Conservation (phyloP, 2,113 vertebrate species). For the Isurus oxyrinchus region DNA sequence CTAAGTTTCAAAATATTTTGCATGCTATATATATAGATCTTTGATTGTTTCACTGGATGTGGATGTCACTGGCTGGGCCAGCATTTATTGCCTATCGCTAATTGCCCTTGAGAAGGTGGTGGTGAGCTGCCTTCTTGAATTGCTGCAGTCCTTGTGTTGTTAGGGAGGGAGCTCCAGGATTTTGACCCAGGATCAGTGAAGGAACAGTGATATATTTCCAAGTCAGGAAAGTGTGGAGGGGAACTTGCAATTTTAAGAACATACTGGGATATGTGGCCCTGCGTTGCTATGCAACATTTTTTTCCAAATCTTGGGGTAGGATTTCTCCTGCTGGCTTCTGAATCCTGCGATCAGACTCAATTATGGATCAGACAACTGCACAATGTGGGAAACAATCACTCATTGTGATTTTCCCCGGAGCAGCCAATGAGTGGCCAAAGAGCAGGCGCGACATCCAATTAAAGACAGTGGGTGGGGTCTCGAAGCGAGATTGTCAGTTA, state of each 20-base stretch:
- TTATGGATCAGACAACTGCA: neutral
- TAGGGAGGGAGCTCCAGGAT: too few species aligned
- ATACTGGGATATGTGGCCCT: neutral
- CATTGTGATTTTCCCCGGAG: neutral
- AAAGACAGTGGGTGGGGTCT: neutral
- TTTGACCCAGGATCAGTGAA: too few species aligned
- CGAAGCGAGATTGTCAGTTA: neutral
- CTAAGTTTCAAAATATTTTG: neutral
- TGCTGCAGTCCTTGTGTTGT: too few species aligned
- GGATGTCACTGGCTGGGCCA: too few species aligned
- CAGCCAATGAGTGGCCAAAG: neutral
- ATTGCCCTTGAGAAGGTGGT: too few species aligned
- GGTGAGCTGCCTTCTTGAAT: too few species aligned
- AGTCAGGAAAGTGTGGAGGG: too few species aligned
- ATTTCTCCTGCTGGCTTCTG: neutral
- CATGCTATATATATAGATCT: neutral
- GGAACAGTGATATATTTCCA: too few species aligned
- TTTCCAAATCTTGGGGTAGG: neutral
- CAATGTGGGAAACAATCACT: neutral
- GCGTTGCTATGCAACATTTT: neutral
- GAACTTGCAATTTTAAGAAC: neutral
- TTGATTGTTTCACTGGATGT: too few species aligned
- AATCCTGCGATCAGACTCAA: neutral
- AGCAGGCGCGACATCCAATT: neutral
- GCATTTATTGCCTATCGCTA: too few species aligned